phyloP scores from a whole-genome alignment of 1,140 invertebrate genomes.

The Chironomus striatipennis region DNA sequence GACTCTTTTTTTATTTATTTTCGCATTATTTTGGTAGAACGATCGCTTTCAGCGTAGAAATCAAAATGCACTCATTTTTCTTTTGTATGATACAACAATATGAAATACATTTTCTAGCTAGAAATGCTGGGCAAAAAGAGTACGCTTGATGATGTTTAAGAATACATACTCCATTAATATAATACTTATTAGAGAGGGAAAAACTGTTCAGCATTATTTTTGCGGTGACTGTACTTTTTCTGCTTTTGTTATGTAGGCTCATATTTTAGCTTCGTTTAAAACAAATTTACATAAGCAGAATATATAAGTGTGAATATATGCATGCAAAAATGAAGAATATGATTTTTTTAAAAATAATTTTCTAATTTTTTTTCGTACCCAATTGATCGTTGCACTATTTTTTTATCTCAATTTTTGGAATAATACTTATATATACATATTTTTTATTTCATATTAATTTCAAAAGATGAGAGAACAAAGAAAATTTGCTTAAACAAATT shows the following conservation, averaged over 20 bases:
- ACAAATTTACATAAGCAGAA: constrained; percentile 1
- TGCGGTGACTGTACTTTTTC: neutral
- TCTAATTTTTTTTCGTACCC: too few species aligned
- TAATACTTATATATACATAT: too few species aligned
- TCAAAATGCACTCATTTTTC: neutral
- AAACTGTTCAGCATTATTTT: neutral
- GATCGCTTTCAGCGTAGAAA: neutral
- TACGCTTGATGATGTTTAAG: neutral
- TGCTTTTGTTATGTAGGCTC: neutral
- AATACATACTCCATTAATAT: neutral
- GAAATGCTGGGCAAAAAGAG: neutral
- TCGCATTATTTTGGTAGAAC: constrained; percentile 19
- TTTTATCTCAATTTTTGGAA: too few species aligned
- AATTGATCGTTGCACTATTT: too few species aligned
- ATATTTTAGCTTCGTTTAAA: constrained; percentile 3
- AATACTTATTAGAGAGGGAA: neutral
- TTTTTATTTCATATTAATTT: too few species aligned
- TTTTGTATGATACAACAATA: neutral
- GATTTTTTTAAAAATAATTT: too few species aligned
- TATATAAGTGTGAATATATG: neutral
- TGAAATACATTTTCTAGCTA: neutral
- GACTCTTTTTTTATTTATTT: constrained; percentile 23
- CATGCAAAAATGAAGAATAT: neutral
- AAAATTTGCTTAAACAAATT: too few species aligned
- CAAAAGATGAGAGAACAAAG: too few species aligned